Evolutionary conservation across 1,140 invertebrate species (phyloP), one percentile per base, ranked within the genome.

Genomic region (Zophobas atratus): DNA sequence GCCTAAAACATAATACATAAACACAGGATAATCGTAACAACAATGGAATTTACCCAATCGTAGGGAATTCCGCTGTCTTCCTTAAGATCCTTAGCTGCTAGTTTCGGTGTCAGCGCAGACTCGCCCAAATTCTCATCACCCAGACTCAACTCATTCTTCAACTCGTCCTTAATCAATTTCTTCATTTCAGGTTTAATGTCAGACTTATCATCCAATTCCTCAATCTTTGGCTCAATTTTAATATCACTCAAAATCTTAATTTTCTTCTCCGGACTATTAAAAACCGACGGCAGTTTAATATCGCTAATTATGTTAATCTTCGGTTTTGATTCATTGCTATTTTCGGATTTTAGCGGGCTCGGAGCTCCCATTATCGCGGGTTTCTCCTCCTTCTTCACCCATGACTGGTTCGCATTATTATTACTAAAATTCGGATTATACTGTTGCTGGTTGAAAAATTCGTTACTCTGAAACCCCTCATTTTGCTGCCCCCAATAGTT

Each of bases 41-140:
- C 35, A 8, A 51, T 20, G 57, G 55, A 49, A 84, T 85, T 87
- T 86, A 90, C 90, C 94, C 94, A 96, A 82, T 95, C 94, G 82
- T 95, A 95, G 2, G 94, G 93, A 83, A 95, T 93, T 80, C 94
- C 93, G 84, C 93, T 92, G 82, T 94, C 93, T 83, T 93, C 92
- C 85, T 92, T 93, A 0, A 85, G 77, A 72, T 83, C 82, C 49
- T 78, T 83, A 1, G 57, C 35, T 67, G 60, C 60, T 0, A 79
- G 48, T 49, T 71, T 71, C 49, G 75, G 48, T 35, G 49, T 55
- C 20, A 41, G 0, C 38, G 57, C 20, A 20, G 63, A 78, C 71
- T 57, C 57, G 43, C 33, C 80, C 80, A 72, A 79, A 55, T 67
- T 78, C 63, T 84, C 80, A 34, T 80, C 32, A 1, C 6, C 75